These are phyloP conservation scores for Chloroclystis v-ata DNA, from an alignment of 2,888 invertebrate species.

Conservation along the genomic window DNA sequence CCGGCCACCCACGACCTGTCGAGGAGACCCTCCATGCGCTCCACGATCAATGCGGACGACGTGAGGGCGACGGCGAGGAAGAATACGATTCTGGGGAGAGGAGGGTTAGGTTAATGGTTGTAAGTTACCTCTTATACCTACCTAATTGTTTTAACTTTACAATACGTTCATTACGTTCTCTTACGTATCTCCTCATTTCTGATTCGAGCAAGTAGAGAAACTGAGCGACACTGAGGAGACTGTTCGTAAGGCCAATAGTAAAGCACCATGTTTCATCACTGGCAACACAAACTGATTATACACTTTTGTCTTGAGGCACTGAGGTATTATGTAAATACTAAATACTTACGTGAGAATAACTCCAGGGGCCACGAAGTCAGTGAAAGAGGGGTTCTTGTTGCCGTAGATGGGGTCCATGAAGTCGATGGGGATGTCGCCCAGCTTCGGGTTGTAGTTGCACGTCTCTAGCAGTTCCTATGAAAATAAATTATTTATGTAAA, in stretches of 20 bases:
- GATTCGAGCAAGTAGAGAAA: too few relatives aligned
- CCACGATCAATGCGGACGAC: slow-evolving; percentile 93
- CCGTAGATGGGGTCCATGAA: slow-evolving; percentile 94
- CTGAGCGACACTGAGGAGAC: too few relatives aligned
- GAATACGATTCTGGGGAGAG: slow-evolving; percentile 88
- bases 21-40: slow-evolving; percentile 92
- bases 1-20: slow-evolving; percentile 97
- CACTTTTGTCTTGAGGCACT: neutral
- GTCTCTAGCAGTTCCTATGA: slow-evolving; percentile 80
- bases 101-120: too few relatives aligned
- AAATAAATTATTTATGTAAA: slow-evolving; percentile 12
- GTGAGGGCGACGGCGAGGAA: slow-evolving; percentile 97
- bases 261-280: too few relatives aligned
- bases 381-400: slow-evolving; percentile 92
- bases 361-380: slow-evolving; percentile 97
- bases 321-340: neutral
- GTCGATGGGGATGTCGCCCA: slow-evolving; percentile 93
- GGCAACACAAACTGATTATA: too few relatives aligned
- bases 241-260: too few relatives aligned
- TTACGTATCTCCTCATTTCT: too few relatives aligned
- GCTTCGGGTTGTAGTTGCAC: slow-evolving; percentile 88
- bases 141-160: too few relatives aligned
- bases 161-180: too few relatives aligned
- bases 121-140: too few relatives aligned
- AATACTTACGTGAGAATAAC: slow-evolving; percentile 90